Percentiles rank a stretch among this genome's conserved stretches.
Conservation (phyloP, 2,797 vertebrate genomes). For the Coluber constrictor region DNA sequence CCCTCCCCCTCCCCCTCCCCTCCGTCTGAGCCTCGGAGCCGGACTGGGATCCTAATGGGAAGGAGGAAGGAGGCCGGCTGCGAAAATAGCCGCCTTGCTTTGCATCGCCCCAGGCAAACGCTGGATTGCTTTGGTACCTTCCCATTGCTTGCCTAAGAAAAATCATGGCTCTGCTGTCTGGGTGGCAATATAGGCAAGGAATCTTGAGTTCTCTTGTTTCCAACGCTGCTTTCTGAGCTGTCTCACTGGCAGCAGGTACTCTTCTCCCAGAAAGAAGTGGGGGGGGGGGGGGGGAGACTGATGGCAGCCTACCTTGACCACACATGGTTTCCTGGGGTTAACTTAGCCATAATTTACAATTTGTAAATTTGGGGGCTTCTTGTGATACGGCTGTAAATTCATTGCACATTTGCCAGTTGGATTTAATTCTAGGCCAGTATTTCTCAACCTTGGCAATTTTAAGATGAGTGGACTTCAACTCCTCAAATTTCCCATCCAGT, state of each 20-base stretch:
- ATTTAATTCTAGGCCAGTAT: background rate
- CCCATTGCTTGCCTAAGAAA: background rate
- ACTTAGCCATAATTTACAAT: background rate
- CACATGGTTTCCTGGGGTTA: background rate
- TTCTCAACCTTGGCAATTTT: background rate
- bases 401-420: background rate
- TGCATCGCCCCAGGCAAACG: background rate
- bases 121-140: rapidly evolving
- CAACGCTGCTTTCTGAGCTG: no score
- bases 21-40: background rate
- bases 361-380: background rate
- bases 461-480: background rate
- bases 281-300: background rate
- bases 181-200: background rate
- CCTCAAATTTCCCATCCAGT: background rate
- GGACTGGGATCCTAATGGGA: background rate
- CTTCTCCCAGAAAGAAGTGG: background rate
- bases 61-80: background rate
- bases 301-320: background rate
- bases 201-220: background rate
- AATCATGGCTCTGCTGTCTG: background rate
- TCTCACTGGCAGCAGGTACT: background rate
- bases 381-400: background rate
- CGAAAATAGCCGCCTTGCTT: background rate
- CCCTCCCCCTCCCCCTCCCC: background rate